Percentiles rank a stretch among this genome's conserved stretches.
Evolutionary conservation across 1,140 invertebrate species (phyloP).

Genomic region (Nebria ingens): DNA sequence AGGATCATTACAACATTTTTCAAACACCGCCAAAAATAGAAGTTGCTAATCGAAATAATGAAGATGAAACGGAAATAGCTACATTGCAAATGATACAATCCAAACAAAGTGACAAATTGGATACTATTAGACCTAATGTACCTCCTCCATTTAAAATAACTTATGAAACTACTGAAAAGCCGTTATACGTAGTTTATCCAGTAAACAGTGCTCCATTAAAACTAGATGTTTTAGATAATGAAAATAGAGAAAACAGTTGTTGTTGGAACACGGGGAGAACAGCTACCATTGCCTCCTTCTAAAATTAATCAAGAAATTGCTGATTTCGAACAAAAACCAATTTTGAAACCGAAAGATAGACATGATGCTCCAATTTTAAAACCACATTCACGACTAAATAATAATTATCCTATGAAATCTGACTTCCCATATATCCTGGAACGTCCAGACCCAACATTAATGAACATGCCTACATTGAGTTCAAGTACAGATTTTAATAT

Average conservation of each 20-base stretch:
- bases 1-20: constrained; percentile 25
- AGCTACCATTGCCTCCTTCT: constrained; percentile 42
- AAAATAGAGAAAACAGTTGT: constrained; percentile 43
- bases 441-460: constrained; percentile 36
- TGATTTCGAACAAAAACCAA: constrained; percentile 38
- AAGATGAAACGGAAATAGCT: constrained; percentile 33
- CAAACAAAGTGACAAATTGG: constrained; percentile 27
- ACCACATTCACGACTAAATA: constrained; percentile 33
- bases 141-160: constrained; percentile 20
- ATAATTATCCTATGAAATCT: constrained; percentile 33
- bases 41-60: constrained; percentile 24
- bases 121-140: constrained; percentile 15
- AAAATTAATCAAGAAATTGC: constrained; percentile 28
- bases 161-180: constrained; percentile 31
- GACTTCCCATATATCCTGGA: constrained; percentile 52
- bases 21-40: constrained; percentile 28
- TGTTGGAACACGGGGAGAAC: constrained; percentile 43
- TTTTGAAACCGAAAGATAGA: constrained; percentile 35
- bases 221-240: constrained; percentile 37
- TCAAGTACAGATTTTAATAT: constrained; percentile 24
- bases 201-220: constrained; percentile 37
- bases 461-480: constrained; percentile 27
- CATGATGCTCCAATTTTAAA: constrained; percentile 37
- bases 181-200: constrained; percentile 55
- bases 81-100: constrained; percentile 57